Base-by-base conservation (phyloP, 1,140 invertebrate species). In the Lepidurus arcticus region DNA sequence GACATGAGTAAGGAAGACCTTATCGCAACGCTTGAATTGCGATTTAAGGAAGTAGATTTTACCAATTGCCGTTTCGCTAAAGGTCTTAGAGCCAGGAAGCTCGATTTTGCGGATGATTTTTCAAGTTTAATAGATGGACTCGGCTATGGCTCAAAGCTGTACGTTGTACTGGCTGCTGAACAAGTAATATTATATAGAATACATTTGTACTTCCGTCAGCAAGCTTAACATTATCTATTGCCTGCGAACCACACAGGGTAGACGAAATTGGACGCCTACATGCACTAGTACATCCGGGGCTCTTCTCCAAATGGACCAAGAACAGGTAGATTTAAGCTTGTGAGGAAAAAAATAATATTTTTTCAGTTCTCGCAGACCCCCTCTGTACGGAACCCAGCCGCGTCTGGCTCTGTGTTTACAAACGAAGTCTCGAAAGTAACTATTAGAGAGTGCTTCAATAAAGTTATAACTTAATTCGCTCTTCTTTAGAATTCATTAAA, bases 21-120 rank as follows among this genome's bases (percentile, higher is more conserved):
- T 47, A 16, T 47, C 9, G 45, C 10, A 47, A 47, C 16, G 45
- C 45, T 47, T 47, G 45, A 47, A 47, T 47, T 47, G 16, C 45
- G 16, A 47, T 47, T 11, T 47, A 47, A 47, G 45, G 45, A 47
- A 1, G 45, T 3, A 47, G 45, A 47, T 47, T 47, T 47, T 16
- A 47, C 45, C 45, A 16, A 47, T 16, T 47, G 45, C 45, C 45
- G 16, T 16, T 47, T 47, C 16, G 45, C 45, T 11, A 47, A 6
- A 47, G 45, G 45, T 47, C 45, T 47, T 47, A 47, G 45, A 47
- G 45, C 45, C 45, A 47, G 45, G 45, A 47, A 47, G 45, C 45
- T 47, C 45, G 45, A 47, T 1, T 47, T 47, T 47, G 45, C 2
- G 45, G 45, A 47, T 16, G 45, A 47, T 47, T 47, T 47, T 10